Percentiles rank a stretch among this genome's conserved stretches.
These are phyloP conservation scores for Sarotherodon lohbergeri DNA, from an alignment of 2,113 vertebrate genomes.

Conservation along the genomic window DNA sequence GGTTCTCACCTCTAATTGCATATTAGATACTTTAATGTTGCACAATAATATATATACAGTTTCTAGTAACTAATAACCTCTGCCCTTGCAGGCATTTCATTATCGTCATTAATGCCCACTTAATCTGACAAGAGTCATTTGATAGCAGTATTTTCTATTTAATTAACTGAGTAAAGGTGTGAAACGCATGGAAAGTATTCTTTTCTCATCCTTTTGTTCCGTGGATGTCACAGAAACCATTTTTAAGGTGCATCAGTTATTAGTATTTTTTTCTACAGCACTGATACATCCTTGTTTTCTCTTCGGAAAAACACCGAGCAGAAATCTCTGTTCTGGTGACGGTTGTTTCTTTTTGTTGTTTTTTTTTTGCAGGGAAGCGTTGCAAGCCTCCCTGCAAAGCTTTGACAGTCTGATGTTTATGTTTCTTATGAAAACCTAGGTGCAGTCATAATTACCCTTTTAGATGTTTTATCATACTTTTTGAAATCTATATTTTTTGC, in stretches of 20 bases:
- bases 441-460: conserved; percentile 19
- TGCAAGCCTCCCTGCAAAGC: not conserved
- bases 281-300: not conserved
- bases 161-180: not conserved
- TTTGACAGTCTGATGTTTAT: conserved; percentile 3
- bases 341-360: not conserved
- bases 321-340: not conserved
- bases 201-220: not conserved
- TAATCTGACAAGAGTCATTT: not conserved
- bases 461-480: not conserved
- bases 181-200: not conserved
- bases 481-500: not conserved
- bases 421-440: conserved; percentile 4
- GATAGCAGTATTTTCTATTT: not conserved
- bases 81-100: not conserved
- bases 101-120: not conserved
- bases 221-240: not conserved
- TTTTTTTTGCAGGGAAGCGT: not conserved
- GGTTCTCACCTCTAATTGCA: not conserved
- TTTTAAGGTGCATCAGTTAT: not conserved
- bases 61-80: not conserved
- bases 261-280: not conserved
- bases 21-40: conserved; percentile 1
- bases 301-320: conserved; percentile 9
- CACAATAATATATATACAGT: not conserved